Conservation (phyloP, 2,888 invertebrate genomes). For the Eupithecia exiguata region DNA sequence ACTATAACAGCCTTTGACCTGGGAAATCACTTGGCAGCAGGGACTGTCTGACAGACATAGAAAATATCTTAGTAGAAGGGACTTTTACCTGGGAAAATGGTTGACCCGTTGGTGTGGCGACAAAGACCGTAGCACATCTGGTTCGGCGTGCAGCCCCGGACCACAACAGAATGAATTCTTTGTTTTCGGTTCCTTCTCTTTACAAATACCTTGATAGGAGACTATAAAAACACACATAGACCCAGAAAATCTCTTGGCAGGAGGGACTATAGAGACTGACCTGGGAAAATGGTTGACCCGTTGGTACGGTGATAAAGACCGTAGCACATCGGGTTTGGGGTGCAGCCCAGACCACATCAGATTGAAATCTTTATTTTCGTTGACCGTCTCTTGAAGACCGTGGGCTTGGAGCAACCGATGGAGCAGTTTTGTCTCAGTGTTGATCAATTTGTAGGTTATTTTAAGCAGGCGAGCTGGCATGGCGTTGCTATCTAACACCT, state of each 20-base stretch:
- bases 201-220: not conserved
- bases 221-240: conserved; percentile 20
- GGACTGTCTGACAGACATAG: too few species aligned
- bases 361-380: conserved; percentile 89
- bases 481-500: conserved; percentile 76
- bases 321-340: conserved; percentile 93
- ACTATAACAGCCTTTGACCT: too few species aligned
- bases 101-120: not conserved
- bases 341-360: conserved; percentile 96
- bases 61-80: too few species aligned
- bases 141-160: not conserved
- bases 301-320: conserved; percentile 93
- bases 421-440: conserved; percentile 92
- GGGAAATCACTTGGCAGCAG: too few species aligned
- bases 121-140: conserved; percentile 13
- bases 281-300: conserved; percentile 98
- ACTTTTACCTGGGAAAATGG: conserved; percentile 80
- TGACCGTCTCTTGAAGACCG: conserved; percentile 87
- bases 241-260: too few species aligned
- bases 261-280: conserved; percentile 63
- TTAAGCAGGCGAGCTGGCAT: conserved; percentile 88
- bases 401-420: conserved; percentile 90
- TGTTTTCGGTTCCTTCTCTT: not conserved
- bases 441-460: conserved; percentile 91
- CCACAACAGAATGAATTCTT: not conserved